Evolutionary conservation across 2,113 vertebrate species (phyloP).

Genomic region (Pterocles gutturalis): DNA sequence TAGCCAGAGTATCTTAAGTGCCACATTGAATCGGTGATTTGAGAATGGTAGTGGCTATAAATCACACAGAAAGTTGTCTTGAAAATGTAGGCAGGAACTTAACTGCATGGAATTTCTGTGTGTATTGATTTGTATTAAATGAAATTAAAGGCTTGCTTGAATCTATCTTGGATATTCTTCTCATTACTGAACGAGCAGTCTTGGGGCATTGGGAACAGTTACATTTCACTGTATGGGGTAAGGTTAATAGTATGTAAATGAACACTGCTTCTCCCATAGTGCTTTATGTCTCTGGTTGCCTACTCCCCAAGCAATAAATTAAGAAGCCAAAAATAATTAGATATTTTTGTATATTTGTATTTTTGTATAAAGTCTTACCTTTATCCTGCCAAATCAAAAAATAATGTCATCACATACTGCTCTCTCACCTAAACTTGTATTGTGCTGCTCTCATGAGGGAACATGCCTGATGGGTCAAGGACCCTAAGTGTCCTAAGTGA

Average conservation of each 20-base stretch:
- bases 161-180: background rate
- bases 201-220: background rate
- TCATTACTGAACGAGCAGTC: background rate
- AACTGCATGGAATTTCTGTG: background rate
- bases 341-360: background rate
- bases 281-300: background rate
- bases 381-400: background rate
- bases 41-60: background rate
- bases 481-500: background rate
- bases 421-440: background rate
- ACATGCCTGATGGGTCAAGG: background rate
- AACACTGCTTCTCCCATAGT: background rate
- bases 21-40: background rate
- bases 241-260: background rate
- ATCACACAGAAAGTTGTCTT: background rate
- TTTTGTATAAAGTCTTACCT: background rate
- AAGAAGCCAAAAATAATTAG: background rate
- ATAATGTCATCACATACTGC: background rate
- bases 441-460: background rate
- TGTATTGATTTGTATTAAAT: background rate
- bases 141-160: background rate
- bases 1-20: background rate
- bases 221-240: background rate
- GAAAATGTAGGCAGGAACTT: background rate
- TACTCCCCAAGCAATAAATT: background rate